A percentile compares a stretch with the other conserved stretches of the same genome.
phyloP scores from a whole-genome alignment of 2,888 invertebrate species.

The Hemistola chrysoprasaria region DNA sequence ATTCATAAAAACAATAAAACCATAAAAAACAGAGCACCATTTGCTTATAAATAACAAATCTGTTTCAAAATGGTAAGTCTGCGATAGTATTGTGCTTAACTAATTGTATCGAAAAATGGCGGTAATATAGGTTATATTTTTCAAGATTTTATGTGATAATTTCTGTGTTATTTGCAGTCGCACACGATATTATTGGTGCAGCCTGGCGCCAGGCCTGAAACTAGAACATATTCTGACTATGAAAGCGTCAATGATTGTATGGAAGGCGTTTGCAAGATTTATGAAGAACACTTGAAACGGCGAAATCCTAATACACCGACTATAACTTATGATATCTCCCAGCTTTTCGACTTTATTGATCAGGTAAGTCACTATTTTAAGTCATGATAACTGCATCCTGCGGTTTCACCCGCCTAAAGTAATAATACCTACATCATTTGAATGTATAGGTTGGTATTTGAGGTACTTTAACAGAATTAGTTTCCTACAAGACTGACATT shows the following conservation, averaged over 20 bases:
- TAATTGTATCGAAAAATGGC: slow-evolving; percentile 48
- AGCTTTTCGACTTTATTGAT: slow-evolving; percentile 99
- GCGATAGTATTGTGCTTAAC: slow-evolving; percentile 1
- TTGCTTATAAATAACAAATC: background rate
- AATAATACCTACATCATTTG: too few species aligned
- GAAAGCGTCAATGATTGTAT: slow-evolving; percentile 99
- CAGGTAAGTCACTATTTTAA: slow-evolving; percentile 85
- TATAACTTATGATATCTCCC: slow-evolving; percentile 99
- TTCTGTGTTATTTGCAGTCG: slow-evolving; percentile 82
- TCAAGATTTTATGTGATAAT: too few species aligned
- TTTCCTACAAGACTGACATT: too few species aligned
- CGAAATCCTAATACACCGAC: slow-evolving; percentile 97
- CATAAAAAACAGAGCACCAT: background rate
- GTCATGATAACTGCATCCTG: too few species aligned
- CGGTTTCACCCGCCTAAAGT: too few species aligned
- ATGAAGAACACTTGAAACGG: slow-evolving; percentile 98
- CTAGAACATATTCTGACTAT: slow-evolving; percentile 98
- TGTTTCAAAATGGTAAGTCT: slow-evolving; percentile 49
- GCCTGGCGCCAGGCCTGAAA: slow-evolving; percentile 96
- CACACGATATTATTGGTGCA: slow-evolving; percentile 98
- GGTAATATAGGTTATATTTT: slow-evolving; percentile 44
- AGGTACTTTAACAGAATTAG: too few species aligned
- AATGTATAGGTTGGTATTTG: too few species aligned
- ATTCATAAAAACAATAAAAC: background rate
- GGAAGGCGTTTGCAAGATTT: slow-evolving; percentile 99